Evolutionary conservation across 2,113 vertebrate species (phyloP), one percentile per base, ranked within the genome.

Genomic region (Campylomormyrus numenius): DNA sequence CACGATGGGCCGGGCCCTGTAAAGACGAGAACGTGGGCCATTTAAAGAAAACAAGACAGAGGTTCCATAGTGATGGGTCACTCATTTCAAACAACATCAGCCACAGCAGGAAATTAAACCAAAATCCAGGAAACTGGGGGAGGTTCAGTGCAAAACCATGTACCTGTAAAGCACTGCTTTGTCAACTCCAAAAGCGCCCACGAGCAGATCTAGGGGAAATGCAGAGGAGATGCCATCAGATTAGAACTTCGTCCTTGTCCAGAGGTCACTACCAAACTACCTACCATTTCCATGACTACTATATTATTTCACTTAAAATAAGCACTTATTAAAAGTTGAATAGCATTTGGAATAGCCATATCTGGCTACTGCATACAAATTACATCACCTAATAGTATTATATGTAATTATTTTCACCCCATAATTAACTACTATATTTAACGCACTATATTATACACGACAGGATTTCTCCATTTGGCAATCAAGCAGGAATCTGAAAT

Each of bases 171-270:
- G 96, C 53, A 97, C 89, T 24, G 96, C 96, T 58, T 96, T 97
- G 93, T 97, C 95, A 31, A 96, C 96, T 24, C 98, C 98, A 90
- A 99, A 98, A 31, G 98, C 97, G 1, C 98, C 98, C 88, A 98
- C 97, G 66, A 99, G 96, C 83, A 99, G 95, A 96, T 99, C 98
- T 99, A 95, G 1, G 90, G 90, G 87, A 93, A 27, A 2, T 48
- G 49, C 1, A 89, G 3, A 77, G n/a, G 15, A 87, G 21, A 87
- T 9, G 6, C 21, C 62, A 46, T 46, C 27, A 88, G 48, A 80
- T 77, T 45, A 31, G 85, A 58, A 66, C 24, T 85, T 77, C 35
- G 5, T 17, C 42, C 31, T 53, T 42, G 27, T 87, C 85, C 50
- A 35, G n/a, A 13, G 8, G 13, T 52, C 17, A 4, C 11, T 50